Evolutionary conservation across 2,888 invertebrate genomes (phyloP).

Genomic region (Netelia melanura): DNA sequence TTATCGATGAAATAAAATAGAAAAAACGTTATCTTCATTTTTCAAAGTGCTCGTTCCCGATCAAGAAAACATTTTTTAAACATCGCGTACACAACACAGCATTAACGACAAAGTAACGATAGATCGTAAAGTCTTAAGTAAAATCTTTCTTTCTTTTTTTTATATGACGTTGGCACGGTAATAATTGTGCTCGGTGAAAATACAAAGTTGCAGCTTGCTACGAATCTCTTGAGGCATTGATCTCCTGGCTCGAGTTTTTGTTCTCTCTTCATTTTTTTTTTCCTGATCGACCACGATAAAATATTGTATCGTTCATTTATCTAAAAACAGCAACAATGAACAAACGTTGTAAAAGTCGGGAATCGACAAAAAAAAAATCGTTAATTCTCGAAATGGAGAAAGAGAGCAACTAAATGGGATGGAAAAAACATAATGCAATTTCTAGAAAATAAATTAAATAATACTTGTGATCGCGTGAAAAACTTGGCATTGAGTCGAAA

Average conservation of each 20-base stretch:
- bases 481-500: slow-evolving; percentile 5
- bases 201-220: neutral
- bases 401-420: neutral
- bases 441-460: slow-evolving; percentile 51
- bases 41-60: slow-evolving; percentile 1
- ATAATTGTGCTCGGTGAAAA: slow-evolving; percentile 13
- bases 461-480: slow-evolving; percentile 47
- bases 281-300: neutral
- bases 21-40: neutral
- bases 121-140: slow-evolving; percentile 34
- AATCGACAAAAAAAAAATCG: neutral
- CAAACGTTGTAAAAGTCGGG: neutral
- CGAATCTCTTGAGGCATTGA: slow-evolving; percentile 56
- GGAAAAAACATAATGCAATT: slow-evolving; percentile 16
- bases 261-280: neutral
- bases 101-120: slow-evolving; percentile 38
- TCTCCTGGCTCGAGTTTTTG: slow-evolving; percentile 29
- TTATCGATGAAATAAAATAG: too few species aligned
- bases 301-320: neutral
- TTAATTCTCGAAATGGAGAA: neutral
- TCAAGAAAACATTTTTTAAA: slow-evolving; percentile 11
- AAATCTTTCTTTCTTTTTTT: slow-evolving; percentile 13
- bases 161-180: slow-evolving; percentile 3
- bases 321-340: slow-evolving; percentile 10
- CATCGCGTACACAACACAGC: slow-evolving; percentile 9